Percentiles rank a stretch among this genome's conserved stretches.
Conservation (phyloP, 2,113 vertebrate species). For the Daboia siamensis region DNA sequence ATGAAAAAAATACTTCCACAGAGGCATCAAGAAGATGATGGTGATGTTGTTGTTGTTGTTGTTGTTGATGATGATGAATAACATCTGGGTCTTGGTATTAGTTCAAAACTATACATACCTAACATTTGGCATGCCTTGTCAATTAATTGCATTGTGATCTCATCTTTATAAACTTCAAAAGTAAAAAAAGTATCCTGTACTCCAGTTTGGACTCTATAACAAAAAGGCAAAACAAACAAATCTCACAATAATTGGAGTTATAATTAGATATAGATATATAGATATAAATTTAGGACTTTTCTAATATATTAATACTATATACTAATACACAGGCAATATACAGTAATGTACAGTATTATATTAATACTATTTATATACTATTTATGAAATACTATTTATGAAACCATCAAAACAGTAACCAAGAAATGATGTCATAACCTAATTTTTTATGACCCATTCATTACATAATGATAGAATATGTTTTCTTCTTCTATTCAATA, state of each 20-base stretch:
- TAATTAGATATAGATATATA: no score
- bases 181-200: constrained; percentile 75
- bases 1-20: background rate
- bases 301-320: no score
- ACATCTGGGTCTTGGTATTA: background rate
- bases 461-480: background rate
- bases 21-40: background rate
- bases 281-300: no score
- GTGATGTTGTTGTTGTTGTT: background rate
- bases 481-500: background rate
- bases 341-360: background rate
- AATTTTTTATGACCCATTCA: background rate
- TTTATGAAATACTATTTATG: background rate
- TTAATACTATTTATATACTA: background rate
- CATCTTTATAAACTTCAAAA: constrained; percentile 75
- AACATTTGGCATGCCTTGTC: constrained; percentile 75
- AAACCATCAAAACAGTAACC: background rate
- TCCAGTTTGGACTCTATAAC: constrained; percentile 64
- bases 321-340: background rate
- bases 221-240: constrained; percentile 20
- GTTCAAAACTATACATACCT: constrained; percentile 54
- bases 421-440: background rate
- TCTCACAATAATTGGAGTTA: background rate
- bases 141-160: constrained; percentile 72
- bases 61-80: background rate